Percentiles rank a stretch among this genome's conserved stretches.
Conservation (phyloP, 2,888 invertebrate species). For the Lasioglossum leucozonium region DNA sequence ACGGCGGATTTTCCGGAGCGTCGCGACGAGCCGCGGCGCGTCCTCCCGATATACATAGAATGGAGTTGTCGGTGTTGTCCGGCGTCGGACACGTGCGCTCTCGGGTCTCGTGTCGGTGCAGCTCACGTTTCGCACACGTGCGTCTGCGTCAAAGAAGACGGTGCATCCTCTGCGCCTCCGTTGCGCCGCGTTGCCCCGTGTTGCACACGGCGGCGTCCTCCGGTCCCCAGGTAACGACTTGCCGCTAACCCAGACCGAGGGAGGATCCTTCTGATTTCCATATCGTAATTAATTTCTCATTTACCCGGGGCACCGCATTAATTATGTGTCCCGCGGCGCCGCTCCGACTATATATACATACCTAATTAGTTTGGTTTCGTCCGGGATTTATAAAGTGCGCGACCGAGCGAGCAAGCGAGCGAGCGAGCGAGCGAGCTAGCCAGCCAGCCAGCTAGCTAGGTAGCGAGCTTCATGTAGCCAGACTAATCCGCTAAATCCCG, state of each 20-base stretch:
- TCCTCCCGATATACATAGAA: neutral
- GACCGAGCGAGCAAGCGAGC: slow-evolving; percentile 9
- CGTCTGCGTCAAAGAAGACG: slow-evolving; percentile 56
- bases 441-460: neutral
- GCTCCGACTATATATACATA: slow-evolving; percentile 70
- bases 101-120: neutral
- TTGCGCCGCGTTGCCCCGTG: neutral
- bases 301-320: slow-evolving; percentile 71
- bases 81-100: slow-evolving; percentile 22
- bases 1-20: neutral
- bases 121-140: slow-evolving; percentile 47
- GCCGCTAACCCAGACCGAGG: slow-evolving; percentile 35
- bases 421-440: slow-evolving; percentile 12
- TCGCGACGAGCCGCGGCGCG: neutral
- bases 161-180: neutral
- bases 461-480: neutral
- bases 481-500: slow-evolving; percentile 42
- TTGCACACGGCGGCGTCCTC: neutral
- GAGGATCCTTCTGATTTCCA: slow-evolving; percentile 73
- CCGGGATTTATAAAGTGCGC: slow-evolving; percentile 61
- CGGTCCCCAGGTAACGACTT: slow-evolving; percentile 32
- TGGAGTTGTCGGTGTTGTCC: neutral
- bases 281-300: slow-evolving; percentile 79
- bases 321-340: slow-evolving; percentile 70
- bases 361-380: slow-evolving; percentile 70